Base-by-base conservation (phyloP, 2,797 vertebrate species). In the Enteromius fasciolatus region DNA sequence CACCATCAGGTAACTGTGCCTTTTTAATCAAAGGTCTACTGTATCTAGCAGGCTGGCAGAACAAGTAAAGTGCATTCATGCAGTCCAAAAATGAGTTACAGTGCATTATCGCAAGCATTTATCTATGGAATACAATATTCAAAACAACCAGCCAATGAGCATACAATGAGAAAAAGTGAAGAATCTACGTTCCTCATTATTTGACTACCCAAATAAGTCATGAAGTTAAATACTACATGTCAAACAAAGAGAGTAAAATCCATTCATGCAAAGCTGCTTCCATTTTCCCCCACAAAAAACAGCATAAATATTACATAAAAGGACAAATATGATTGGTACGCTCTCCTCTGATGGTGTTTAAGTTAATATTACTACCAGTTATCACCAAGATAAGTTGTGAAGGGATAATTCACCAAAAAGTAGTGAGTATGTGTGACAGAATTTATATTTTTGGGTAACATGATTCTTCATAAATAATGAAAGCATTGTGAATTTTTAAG, bases 21-120 rank as follows among this genome's bases (percentile, higher is more conserved):
- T 75, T 6, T 20, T 25, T n/a, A 74, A 66, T 75, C 46, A 75
- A 75, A 52, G 44, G 59, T 66, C n/a, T 75, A 63, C 31, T 73
- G 14, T 14, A 17, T 67, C 8, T 31, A 41, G 10, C 28, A 0
- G 39, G 15, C 46, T 5, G 17, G 10, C 31, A 36, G 23, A 31
- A 75, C n/a, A 54, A 73, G 5, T 4, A 44, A 46, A 25, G 48
- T 20, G 25, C 39, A 41, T 79, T 15, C 39, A 78, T 31, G 14
- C 57, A 64, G 50, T 20, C 17, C 0, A 41, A 52, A 12, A 20
- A 52, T 4, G 4, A 48, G 5, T n/a, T 36, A 39, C 18, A 28
- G 8, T 33, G 7, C 6, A 80, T 72, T 33, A 36, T 59, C 25
- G 5, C 11, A 46, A 20, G 18, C 10, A 23, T 63, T 72, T 23